Evolutionary conservation across 2,113 vertebrate genomes (phyloP).

Genomic region (Lycocorax pyrrhopterus): DNA sequence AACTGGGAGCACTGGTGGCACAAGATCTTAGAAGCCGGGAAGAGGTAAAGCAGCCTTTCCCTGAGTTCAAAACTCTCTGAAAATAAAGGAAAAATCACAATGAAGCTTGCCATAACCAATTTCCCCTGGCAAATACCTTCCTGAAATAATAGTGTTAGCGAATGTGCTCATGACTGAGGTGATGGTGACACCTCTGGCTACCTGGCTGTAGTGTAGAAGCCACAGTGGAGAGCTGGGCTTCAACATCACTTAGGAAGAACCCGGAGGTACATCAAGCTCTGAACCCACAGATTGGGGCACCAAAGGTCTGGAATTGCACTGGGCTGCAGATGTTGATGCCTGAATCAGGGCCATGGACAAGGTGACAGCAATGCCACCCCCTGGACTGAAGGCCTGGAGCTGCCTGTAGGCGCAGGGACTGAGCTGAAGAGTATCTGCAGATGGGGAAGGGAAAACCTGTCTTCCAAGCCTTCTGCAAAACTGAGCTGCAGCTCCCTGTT

Average conservation of each 20-base stretch:
- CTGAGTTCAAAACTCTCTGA: background rate
- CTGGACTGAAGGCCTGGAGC: background rate
- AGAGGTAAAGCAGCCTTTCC: background rate
- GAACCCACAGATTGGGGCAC: background rate
- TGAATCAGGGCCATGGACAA: background rate
- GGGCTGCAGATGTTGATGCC: background rate
- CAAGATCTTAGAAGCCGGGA: background rate
- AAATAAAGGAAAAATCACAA: background rate
- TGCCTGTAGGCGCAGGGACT: background rate
- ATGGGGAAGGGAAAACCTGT: background rate
- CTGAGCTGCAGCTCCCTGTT: background rate
- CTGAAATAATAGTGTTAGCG: background rate
- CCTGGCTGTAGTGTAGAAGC: background rate
- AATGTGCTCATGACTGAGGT: accelerated
- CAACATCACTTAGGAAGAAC: background rate
- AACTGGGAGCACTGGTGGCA: background rate
- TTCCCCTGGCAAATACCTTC: background rate
- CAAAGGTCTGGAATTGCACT: background rate
- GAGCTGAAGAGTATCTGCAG: background rate
- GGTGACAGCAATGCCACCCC: background rate
- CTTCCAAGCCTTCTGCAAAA: background rate
- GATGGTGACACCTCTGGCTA: background rate
- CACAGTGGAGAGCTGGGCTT: background rate
- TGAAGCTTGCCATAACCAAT: background rate
- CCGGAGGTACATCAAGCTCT: background rate